These are phyloP conservation scores for Smittia aterrima DNA, from an alignment of 2,888 invertebrate genomes.

Conservation along the genomic window DNA sequence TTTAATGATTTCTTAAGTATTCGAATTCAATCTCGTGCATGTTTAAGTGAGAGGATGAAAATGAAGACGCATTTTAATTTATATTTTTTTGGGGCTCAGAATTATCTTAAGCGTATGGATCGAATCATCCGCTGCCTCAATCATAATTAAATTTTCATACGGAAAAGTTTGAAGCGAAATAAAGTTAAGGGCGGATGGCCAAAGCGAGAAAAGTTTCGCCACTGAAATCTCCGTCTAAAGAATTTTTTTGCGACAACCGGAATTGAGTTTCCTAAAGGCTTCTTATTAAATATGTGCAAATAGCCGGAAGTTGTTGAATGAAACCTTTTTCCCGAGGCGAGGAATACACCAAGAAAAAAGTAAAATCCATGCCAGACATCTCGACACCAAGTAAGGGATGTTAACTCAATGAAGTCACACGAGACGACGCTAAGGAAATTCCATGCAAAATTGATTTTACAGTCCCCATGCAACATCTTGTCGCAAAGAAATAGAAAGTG, in stretches of 20 bases:
- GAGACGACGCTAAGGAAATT: background rate
- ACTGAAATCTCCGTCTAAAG: no score
- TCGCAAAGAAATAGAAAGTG: background rate
- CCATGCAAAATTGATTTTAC: no score
- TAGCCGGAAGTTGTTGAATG: constrained; percentile 23
- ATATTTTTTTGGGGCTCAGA: background rate
- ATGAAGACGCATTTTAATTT: background rate
- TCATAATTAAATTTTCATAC: no score
- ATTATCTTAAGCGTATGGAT: background rate
- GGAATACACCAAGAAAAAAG: no score
- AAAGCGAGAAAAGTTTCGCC: no score
- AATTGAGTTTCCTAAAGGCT: constrained; percentile 12
- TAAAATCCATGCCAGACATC: constrained; percentile 24
- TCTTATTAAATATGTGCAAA: constrained; percentile 4
- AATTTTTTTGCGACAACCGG: constrained; percentile 9
- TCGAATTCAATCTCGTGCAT: background rate
- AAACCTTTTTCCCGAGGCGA: no score
- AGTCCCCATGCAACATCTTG: background rate
- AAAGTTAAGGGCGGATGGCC: no score
- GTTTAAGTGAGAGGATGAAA: background rate
- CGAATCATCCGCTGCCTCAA: background rate
- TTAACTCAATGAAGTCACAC: background rate
- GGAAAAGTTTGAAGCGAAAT: no score
- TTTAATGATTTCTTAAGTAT: constrained; percentile 39
- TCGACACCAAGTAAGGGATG: background rate